Percentiles rank a stretch among this genome's conserved stretches.
Conservation (phyloP, 2,888 invertebrate species). For the Notocelia uddmanniana region DNA sequence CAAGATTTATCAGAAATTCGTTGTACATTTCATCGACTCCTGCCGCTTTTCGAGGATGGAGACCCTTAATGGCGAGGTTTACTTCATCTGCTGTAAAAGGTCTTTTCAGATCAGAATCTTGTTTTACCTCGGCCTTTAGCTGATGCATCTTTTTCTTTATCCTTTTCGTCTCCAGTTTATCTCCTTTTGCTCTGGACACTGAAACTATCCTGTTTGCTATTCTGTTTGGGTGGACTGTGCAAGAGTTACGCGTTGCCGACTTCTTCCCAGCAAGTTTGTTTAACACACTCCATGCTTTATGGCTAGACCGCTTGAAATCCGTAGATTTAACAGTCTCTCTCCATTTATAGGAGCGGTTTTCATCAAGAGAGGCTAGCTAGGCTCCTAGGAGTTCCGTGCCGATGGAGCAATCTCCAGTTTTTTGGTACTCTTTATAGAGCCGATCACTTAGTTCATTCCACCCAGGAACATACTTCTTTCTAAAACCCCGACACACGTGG, state of each 20-base stretch:
- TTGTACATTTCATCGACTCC: background rate
- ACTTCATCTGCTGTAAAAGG: background rate
- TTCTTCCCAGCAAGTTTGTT: background rate
- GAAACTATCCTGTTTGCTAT: constrained; percentile 1
- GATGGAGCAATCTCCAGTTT: background rate
- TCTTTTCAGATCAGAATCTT: background rate
- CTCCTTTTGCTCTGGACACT: background rate
- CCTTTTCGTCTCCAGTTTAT: background rate
- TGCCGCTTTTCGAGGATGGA: background rate
- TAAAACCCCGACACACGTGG: background rate
- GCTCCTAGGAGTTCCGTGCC: background rate
- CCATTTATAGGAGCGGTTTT: background rate
- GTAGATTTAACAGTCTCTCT: background rate
- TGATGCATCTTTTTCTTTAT: background rate
- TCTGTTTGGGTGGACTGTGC: background rate
- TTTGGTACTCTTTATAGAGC: background rate
- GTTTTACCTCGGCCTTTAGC: background rate
- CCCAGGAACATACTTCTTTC: background rate
- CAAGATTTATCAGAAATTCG: background rate
- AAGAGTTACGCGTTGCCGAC: background rate
- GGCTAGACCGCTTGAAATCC: constrained; percentile 1
- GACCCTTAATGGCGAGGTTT: background rate
- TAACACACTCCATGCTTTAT: too few relatives aligned
- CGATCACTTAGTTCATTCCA: background rate
- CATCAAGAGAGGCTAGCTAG: too few relatives aligned